These are phyloP conservation scores for Gopherus flavomarginatus DNA, from an alignment of 2,113 vertebrate genomes.

Conservation along the genomic window DNA sequence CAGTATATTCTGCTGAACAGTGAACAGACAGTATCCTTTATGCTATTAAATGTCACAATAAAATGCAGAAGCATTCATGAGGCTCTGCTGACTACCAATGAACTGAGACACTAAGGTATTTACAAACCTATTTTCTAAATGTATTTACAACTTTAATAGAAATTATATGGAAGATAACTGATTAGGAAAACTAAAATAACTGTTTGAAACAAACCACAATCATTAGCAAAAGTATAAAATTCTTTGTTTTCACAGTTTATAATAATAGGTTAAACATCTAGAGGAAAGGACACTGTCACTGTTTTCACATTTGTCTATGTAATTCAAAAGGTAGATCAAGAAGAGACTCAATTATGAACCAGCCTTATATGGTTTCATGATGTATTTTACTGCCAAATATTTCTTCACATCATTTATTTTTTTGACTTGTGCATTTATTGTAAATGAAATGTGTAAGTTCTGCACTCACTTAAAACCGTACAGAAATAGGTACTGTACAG, in stretches of 20 bases:
- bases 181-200: conserved; percentile 66
- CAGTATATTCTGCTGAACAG: conserved; percentile 79
- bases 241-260: conserved; percentile 84
- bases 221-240: conserved; percentile 81
- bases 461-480: conserved; percentile 72
- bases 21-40: conserved; percentile 80
- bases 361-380: conserved; percentile 69
- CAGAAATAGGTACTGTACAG: conserved; percentile 68
- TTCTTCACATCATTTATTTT: conserved; percentile 74
- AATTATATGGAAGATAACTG: conserved; percentile 70
- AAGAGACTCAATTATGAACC: conserved; percentile 86
- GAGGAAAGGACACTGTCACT: conserved; percentile 76
- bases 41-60: conserved; percentile 43
- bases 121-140: conserved; percentile 76
- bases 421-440: conserved; percentile 77
- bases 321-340: conserved; percentile 78
- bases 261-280: conserved; percentile 73
- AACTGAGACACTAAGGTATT: conserved; percentile 73
- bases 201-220: conserved; percentile 78
- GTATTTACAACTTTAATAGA: conserved; percentile 82
- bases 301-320: conserved; percentile 84
- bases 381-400: conserved; percentile 74
- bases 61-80: conserved; percentile 66
- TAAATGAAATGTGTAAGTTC: conserved; percentile 76
- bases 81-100: conserved; percentile 52